These are phyloP conservation scores for Lates calcarifer DNA, from an alignment of 2,113 vertebrate genomes.

Conservation along the genomic window DNA sequence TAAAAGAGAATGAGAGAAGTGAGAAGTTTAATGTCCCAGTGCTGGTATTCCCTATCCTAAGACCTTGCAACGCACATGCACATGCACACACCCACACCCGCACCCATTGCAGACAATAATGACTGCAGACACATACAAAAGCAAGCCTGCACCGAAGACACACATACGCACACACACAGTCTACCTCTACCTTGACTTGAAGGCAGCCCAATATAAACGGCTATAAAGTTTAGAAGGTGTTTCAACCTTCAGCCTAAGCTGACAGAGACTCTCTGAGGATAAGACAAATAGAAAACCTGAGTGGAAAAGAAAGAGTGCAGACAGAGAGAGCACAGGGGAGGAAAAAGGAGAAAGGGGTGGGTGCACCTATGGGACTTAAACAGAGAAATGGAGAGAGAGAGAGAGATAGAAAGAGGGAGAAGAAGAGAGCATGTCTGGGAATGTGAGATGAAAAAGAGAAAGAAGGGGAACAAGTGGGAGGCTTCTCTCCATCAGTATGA, in stretches of 20 bases:
- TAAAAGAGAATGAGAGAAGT: conserved; percentile 40
- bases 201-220: conserved; percentile 73
- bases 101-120: conserved; percentile 9
- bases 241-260: conserved; percentile 69
- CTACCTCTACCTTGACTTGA: conserved; percentile 47
- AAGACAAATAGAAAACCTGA: conserved; percentile 61
- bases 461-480: conserved; percentile 51
- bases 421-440: conserved; percentile 47
- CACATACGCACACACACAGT: conserved; percentile 9
- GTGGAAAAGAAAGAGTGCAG: conserved; percentile 56
- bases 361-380: conserved; percentile 44
- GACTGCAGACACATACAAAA: conserved; percentile 30
- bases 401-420: conserved; percentile 1
- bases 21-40: conserved; percentile 44
- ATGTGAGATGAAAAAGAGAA: conserved; percentile 62
- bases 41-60: conserved; percentile 22
- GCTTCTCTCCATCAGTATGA: conserved; percentile 61
- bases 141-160: not conserved
- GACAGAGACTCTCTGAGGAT: conserved; percentile 61
- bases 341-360: conserved; percentile 38
- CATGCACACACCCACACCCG: not conserved
- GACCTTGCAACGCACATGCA: not conserved
- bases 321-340: conserved; percentile 30
- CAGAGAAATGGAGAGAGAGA: not conserved
- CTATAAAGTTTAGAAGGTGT: conserved; percentile 75